phyloP scores from a whole-genome alignment of 1,140 invertebrate genomes.

The Nautilus pompilius region DNA sequence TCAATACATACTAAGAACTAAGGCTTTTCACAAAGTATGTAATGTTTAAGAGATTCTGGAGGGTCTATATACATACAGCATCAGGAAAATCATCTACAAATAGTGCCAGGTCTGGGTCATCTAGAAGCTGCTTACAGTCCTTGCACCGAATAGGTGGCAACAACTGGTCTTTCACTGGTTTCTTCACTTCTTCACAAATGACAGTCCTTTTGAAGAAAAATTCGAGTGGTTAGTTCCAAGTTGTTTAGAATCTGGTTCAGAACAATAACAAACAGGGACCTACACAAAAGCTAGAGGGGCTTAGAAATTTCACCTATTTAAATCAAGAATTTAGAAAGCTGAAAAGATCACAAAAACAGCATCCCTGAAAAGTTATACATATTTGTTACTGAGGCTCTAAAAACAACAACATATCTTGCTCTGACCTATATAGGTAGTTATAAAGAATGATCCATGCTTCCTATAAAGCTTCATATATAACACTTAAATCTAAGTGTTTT shows the following conservation, averaged over 20 bases:
- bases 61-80: slow-evolving; percentile 54
- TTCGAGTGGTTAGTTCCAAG: too few relatives aligned
- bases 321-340: background rate
- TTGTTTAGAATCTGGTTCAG: too few relatives aligned
- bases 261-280: too few relatives aligned
- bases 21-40: too few relatives aligned
- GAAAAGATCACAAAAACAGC: slow-evolving; percentile 2
- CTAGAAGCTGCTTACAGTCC: slow-evolving; percentile 65
- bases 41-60: too few relatives aligned
- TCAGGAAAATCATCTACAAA: slow-evolving; percentile 74
- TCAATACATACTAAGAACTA: too few relatives aligned
- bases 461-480: background rate
- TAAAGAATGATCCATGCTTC: background rate
- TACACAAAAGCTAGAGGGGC: too few relatives aligned
- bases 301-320: background rate
- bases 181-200: too few relatives aligned
- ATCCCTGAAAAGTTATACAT: background rate
- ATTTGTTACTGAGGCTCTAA: background rate
- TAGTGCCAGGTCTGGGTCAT: slow-evolving; percentile 65
- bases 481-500: background rate
- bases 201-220: too few relatives aligned
- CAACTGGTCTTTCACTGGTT: slow-evolving; percentile 7
- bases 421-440: background rate
- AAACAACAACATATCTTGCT: slow-evolving; percentile 1
- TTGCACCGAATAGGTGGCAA: slow-evolving; percentile 36